These are phyloP conservation scores for Mus musculus DNA, from an alignment of 2,113 vertebrate genomes.

Conservation along the genomic window DNA sequence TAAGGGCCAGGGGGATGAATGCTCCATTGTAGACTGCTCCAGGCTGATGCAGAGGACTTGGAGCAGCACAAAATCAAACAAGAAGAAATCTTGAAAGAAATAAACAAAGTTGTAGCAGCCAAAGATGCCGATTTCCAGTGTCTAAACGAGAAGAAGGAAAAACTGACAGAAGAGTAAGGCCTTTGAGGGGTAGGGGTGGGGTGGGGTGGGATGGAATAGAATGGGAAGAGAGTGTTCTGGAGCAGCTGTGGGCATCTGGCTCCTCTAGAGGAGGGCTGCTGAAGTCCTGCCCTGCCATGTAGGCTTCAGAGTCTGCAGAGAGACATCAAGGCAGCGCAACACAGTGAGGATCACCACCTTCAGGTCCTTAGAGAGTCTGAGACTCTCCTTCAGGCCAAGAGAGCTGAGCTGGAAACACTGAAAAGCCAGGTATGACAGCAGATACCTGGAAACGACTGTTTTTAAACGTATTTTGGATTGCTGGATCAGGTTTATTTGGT, in stretches of 20 bases:
- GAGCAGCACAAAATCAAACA: slow-evolving; percentile 86
- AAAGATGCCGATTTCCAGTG: slow-evolving; percentile 88
- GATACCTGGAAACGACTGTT: neutral
- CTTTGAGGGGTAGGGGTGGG: rapidly evolving
- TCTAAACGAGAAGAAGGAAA: slow-evolving; percentile 86
- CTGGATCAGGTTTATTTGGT: neutral
- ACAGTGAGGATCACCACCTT: slow-evolving; percentile 84
- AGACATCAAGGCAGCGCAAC: slow-evolving; percentile 84
- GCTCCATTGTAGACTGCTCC: slow-evolving; percentile 85
- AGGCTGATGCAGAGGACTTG: slow-evolving; percentile 84
- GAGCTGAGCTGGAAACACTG: slow-evolving; percentile 85
- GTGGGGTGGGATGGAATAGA: neutral
- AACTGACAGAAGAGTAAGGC: slow-evolving; percentile 85
- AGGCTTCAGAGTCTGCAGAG: slow-evolving; percentile 90
- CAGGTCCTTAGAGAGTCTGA: slow-evolving; percentile 87
- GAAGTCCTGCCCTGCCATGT: slow-evolving; percentile 35
- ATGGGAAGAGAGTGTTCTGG: neutral
- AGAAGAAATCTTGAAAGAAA: slow-evolving; percentile 87
- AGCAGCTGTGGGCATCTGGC: neutral
- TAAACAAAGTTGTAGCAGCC: slow-evolving; percentile 85
- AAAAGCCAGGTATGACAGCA: slow-evolving; percentile 84
- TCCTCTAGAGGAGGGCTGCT: neutral
- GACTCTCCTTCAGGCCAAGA: slow-evolving; percentile 85
- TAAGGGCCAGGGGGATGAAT: neutral
- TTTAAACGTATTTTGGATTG: neutral